These are phyloP conservation scores for Gymnogyps californianus DNA, from an alignment of 2,113 vertebrate species.

Conservation along the genomic window DNA sequence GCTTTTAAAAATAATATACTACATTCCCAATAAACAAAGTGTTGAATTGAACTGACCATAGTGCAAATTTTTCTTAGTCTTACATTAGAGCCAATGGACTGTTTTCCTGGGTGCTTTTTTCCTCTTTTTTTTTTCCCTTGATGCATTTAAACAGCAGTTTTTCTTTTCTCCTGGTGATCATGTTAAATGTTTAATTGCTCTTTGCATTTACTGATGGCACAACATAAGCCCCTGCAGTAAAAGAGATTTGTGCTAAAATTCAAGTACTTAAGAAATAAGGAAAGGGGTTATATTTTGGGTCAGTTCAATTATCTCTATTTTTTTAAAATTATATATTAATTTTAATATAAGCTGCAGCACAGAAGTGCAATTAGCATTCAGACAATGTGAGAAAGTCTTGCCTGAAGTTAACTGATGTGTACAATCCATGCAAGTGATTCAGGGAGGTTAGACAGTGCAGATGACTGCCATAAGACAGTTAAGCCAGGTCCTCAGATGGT, in stretches of 20 bases:
- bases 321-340: slow-evolving; percentile 36
- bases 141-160: slow-evolving; percentile 8
- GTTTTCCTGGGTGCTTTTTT: not conserved
- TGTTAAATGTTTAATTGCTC: slow-evolving; percentile 69
- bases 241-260: slow-evolving; percentile 61
- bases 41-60: not conserved
- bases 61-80: not conserved
- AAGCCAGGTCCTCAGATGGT: not conserved
- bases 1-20: not conserved
- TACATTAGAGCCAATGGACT: not conserved
- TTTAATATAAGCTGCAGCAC: slow-evolving; percentile 17
- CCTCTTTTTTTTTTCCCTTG: too few species aligned
- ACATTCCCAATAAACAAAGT: not conserved
- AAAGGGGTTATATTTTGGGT: slow-evolving; percentile 57
- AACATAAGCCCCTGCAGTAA: slow-evolving; percentile 57
- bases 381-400: slow-evolving; percentile 17
- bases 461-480: not conserved
- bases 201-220: slow-evolving; percentile 55
- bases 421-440: slow-evolving; percentile 4
- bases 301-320: slow-evolving; percentile 50
- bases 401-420: slow-evolving; percentile 46
- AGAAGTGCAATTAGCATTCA: slow-evolving; percentile 52
- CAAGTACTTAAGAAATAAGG: slow-evolving; percentile 55
- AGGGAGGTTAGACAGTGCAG: not conserved
- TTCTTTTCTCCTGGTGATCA: slow-evolving; percentile 37